phyloP scores from a whole-genome alignment of 2,113 vertebrate genomes.

The Ctenodactylus gundi region DNA sequence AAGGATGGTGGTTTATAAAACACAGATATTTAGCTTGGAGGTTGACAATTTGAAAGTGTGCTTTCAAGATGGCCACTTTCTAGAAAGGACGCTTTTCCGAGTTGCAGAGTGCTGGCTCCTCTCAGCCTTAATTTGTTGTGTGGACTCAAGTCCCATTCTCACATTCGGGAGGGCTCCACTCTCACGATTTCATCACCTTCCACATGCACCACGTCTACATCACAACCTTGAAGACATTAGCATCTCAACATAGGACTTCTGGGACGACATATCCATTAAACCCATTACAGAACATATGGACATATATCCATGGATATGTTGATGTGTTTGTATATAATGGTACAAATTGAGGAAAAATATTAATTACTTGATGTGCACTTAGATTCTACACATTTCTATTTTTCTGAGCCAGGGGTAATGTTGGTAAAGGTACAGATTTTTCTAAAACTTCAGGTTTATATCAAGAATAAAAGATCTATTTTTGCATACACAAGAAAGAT shows the following conservation, averaged over 20 bases:
- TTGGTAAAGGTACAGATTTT: neutral
- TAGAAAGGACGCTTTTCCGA: rapidly evolving
- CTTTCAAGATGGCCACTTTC: neutral
- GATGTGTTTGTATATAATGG: too few relatives aligned
- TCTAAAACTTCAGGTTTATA: neutral
- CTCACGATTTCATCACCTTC: neutral
- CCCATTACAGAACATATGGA: neutral
- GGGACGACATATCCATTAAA: neutral
- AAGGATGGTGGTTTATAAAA: neutral
- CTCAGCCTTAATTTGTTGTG: too few relatives aligned
- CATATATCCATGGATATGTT: too few relatives aligned
- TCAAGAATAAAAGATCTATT: neutral
- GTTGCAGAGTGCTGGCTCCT: neutral
- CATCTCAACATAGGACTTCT: neutral
- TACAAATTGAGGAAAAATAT: neutral
- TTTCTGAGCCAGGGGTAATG: neutral
- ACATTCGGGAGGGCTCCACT: neutral
- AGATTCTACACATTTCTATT: neutral
- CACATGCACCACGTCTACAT: neutral
- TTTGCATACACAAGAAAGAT: neutral
- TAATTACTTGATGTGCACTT: neutral
- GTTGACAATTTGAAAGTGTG: neutral
- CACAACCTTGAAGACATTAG: neutral
- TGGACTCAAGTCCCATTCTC: too few relatives aligned
- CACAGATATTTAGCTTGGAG: neutral